phyloP scores from a whole-genome alignment of 2,113 vertebrate species.

The Gobiocypris rarus region DNA sequence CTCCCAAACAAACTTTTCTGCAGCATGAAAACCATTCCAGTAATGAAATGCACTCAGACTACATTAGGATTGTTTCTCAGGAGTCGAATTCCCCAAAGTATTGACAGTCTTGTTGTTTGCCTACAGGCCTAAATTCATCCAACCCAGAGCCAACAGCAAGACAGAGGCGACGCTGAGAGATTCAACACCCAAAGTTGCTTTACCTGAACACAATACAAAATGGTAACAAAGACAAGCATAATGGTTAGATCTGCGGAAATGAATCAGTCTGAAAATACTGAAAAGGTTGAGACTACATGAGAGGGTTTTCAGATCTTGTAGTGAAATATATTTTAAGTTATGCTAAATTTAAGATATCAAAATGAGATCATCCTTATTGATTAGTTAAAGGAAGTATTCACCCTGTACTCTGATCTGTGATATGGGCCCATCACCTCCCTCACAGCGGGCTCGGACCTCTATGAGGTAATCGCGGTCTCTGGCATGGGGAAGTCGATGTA shows the following conservation, averaged over 20 bases:
- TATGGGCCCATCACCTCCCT: slow-evolving; percentile 94
- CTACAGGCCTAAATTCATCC: slow-evolving; percentile 83
- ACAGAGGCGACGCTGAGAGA: slow-evolving; percentile 76
- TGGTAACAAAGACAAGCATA: background rate
- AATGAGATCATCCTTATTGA: background rate
- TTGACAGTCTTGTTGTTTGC: slow-evolving; percentile 61
- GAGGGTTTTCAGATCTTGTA: background rate
- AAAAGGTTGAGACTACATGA: background rate
- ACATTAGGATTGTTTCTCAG: slow-evolving; percentile 42
- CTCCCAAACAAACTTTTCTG: background rate
- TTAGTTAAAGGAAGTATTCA: background rate
- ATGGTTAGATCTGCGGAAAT: background rate
- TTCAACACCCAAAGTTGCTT: slow-evolving; percentile 67
- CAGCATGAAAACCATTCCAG: background rate
- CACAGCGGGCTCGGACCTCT: slow-evolving; percentile 92
- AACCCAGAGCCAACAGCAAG: slow-evolving; percentile 79
- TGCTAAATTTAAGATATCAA: background rate
- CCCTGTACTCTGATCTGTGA: slow-evolving; percentile 88
- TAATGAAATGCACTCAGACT: background rate
- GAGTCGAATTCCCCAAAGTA: slow-evolving; percentile 69
- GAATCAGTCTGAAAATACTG: background rate
- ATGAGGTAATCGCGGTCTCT: slow-evolving; percentile 87
- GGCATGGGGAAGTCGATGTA: slow-evolving; percentile 94
- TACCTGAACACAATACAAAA: slow-evolving; percentile 68
- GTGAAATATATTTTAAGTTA: background rate